Base-by-base conservation (phyloP, 2,888 invertebrate genomes). In the Platypus cylindrus region DNA sequence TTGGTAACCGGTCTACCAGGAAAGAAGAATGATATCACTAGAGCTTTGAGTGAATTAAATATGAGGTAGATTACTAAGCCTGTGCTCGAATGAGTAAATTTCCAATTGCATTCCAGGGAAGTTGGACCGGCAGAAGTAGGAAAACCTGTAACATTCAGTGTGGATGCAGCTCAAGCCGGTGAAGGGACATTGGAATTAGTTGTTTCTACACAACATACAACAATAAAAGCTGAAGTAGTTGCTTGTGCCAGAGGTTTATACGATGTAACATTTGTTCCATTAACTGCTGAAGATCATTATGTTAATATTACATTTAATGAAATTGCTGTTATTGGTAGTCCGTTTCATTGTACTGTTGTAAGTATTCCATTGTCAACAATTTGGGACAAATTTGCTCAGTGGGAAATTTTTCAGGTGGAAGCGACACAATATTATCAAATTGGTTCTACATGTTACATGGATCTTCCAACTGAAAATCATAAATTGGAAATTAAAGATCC, bases 231-330 rank as follows among this genome's bases (percentile, higher is more conserved):
- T 1, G 73, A 86, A 70, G 85, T 86, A 12, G 82, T 83, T 1
- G 90, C 90, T 3, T 83, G 87, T 49, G 86, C 90, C 2, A 73
- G 91, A 16, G 91, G 91, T 0, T 67, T 91, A 1, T 91, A 91
- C 55, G 89, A 90, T 54, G 90, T 91, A 2, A 90, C 90, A 0
- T 91, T 90, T 58, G 75, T 90, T 14, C 91, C 93, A 0, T 84
- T 87, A 55, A 82, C 84, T n/a, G 73, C 81, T 17, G 83, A 84
- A 48, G 75, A 87, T 5, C 91, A 93, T 59, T 87, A 81, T 49
- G 89, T 93, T 9, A 90, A 89, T 41, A 90, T 93, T 44, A 89
- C 89, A 1, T 93, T 93, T 63, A 93, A 93, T 55, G 91, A 91
- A 51, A 86, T 87, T 53, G 73, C 85, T 17, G 89, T 90, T 2